Evolutionary conservation across 2,113 vertebrate species (phyloP).

Genomic region (Chroicocephalus ridibundus): DNA sequence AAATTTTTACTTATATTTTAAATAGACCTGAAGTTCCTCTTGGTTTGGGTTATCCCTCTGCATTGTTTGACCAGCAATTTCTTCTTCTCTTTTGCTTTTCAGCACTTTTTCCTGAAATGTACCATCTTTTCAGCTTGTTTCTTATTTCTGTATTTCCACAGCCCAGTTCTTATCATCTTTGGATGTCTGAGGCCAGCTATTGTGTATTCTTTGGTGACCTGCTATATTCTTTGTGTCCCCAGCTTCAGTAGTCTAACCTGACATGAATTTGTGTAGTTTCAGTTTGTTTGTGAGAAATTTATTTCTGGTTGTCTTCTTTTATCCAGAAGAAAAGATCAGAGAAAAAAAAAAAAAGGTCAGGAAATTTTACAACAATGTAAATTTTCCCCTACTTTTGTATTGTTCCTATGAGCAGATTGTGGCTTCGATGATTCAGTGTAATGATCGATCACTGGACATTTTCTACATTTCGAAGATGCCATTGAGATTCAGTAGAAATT

Average conservation of each 20-base stretch:
- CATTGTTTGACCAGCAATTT: neutral
- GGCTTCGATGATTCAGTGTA: neutral
- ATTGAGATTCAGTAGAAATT: neutral
- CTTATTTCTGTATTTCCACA: neutral
- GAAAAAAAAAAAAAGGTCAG: too few relatives aligned
- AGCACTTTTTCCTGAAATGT: neutral
- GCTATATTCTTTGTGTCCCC: fast-evolving
- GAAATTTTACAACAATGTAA: neutral
- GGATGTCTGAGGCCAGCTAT: neutral
- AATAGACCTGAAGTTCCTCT: neutral
- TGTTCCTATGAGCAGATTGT: neutral
- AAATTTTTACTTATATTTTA: neutral
- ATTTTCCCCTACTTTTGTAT: neutral
- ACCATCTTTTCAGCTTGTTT: neutral
- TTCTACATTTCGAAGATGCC: neutral
- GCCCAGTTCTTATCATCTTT: neutral
- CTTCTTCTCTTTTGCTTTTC: neutral
- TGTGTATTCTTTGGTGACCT: neutral
- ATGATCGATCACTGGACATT: neutral
- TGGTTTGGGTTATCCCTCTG: neutral
- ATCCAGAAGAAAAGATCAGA: neutral
- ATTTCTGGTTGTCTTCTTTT: neutral
- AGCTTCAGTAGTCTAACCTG: neutral
- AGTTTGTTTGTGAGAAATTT: neutral
- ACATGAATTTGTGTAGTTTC: neutral